Base-by-base conservation (phyloP, 2,888 invertebrate species). In the Meiosimyza decipiens region DNA sequence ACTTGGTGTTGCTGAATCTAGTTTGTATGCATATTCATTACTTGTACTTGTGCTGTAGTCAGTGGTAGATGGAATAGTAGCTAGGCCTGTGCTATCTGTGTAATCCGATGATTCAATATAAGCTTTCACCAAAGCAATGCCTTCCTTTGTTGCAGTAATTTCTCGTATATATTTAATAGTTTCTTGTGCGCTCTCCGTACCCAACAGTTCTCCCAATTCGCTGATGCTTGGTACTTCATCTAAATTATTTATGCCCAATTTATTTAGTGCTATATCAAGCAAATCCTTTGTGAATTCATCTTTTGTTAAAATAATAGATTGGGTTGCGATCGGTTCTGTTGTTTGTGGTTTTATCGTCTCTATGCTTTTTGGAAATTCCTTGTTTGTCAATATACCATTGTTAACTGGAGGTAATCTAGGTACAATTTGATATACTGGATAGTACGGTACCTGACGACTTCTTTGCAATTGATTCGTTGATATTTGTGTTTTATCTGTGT, bases 271-370 rank as follows among this genome's bases (percentile, higher is more conserved):
- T 4, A 85, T 80, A 51, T 83, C 74, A 1, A 85, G 72, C 18
- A 85, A 75, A 78, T 85, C 85, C 3, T 69, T 76, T 1, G 85
- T 85, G 74, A 83, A 83, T 47, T 80, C 81, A 13, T 79, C 78
- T 68, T 76, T 68, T 50, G 54, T 55, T 3, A 52, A 22, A 0
- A 57, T 11, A 7, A 9, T 40, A 1, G 77, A 73, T 3, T 60
- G 33, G 7, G 72, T 60, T 47, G 73, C 12, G 15, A 54, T 28
- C 5, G 71, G 51, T 6, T 33, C 55, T 13, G 51, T 52, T 16
- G 50, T 11, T 15, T 40, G 50, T 4, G 69, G n/a, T n/a, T 28
- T 54, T 13, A 65, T 33, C 7, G 71, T 40, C 33, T 28, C 4
- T 62, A 28, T 28, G 28, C 28, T 28, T 40, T 40, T 40, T 40